phyloP scores from a whole-genome alignment of 2,113 vertebrate species.

The Agapornis roseicollis region DNA sequence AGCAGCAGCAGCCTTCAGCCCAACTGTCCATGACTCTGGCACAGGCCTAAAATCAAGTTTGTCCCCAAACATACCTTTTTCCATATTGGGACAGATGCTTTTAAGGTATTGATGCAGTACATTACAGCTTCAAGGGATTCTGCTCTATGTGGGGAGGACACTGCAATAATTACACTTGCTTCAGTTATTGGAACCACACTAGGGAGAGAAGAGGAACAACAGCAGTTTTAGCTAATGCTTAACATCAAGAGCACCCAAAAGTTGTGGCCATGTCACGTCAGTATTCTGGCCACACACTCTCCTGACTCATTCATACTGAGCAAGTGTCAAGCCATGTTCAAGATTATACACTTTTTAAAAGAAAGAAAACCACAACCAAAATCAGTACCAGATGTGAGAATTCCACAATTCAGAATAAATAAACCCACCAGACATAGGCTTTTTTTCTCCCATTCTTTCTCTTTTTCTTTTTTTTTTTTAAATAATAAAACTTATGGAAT shows the following conservation, averaged over 20 bases:
- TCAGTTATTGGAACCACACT: conserved; percentile 88
- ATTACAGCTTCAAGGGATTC: conserved; percentile 86
- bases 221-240: conserved; percentile 8
- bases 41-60: background rate
- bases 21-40: background rate
- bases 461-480: conserved; percentile 13
- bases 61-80: conserved; percentile 64
- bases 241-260: conserved; percentile 15
- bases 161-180: conserved; percentile 87
- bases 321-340: conserved; percentile 42
- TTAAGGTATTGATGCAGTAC: conserved; percentile 84
- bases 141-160: conserved; percentile 88
- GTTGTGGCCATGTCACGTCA: conserved; percentile 9
- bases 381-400: conserved; percentile 32
- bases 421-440: background rate
- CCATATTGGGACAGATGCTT: conserved; percentile 85
- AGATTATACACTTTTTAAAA: conserved; percentile 29
- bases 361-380: conserved; percentile 37
- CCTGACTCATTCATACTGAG: conserved; percentile 38
- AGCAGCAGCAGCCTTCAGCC: background rate
- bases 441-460: background rate
- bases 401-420: conserved; percentile 16
- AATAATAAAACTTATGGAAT: background rate
- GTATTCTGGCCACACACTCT: background rate
- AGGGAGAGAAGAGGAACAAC: conserved; percentile 10